These are phyloP conservation scores for Adelges cooleyi DNA, from an alignment of 1,140 invertebrate genomes.

Conservation along the genomic window DNA sequence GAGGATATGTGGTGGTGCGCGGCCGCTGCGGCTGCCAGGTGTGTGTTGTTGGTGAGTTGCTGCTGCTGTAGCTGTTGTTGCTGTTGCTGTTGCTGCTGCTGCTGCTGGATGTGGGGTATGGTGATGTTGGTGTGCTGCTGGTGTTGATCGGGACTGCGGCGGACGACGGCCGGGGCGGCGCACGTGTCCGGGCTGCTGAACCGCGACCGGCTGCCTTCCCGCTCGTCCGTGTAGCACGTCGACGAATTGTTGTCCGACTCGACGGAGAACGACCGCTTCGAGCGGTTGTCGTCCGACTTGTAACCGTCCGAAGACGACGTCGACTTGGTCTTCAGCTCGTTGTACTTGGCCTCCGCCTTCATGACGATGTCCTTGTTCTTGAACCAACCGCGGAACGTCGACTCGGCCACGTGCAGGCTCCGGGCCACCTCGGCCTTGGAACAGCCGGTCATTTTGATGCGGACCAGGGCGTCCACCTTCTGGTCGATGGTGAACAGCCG, in stretches of 20 bases:
- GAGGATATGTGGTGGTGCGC: neutral
- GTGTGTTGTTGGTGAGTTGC: neutral
- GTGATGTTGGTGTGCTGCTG: neutral
- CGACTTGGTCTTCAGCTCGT: constrained; percentile 2
- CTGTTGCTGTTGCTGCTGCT: neutral
- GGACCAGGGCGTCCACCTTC: constrained; percentile 22
- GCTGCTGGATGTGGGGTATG: too few species aligned
- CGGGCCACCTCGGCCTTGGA: constrained; percentile 19
- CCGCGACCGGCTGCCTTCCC: neutral
- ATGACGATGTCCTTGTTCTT: constrained; percentile 22
- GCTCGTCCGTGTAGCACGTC: neutral
- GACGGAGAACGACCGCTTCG: neutral
- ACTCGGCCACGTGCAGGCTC: constrained; percentile 21
- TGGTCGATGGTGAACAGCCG: constrained; percentile 20
- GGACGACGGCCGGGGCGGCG: neutral
- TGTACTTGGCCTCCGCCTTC: constrained; percentile 11
- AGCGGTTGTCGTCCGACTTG: constrained; percentile 10
- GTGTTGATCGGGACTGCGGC: neutral
- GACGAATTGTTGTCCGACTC: constrained; percentile 10
- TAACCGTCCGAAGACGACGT: constrained; percentile 4
- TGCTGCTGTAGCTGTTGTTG: constrained; percentile 4
- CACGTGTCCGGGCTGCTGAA: constrained; percentile 13
- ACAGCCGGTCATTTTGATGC: constrained; percentile 17
- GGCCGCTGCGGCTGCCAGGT: neutral
- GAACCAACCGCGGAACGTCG: constrained; percentile 20